Evolutionary conservation across 92 coral and sea anemone genomes (phyloP).

Genomic region (Heliopora coerulea): DNA sequence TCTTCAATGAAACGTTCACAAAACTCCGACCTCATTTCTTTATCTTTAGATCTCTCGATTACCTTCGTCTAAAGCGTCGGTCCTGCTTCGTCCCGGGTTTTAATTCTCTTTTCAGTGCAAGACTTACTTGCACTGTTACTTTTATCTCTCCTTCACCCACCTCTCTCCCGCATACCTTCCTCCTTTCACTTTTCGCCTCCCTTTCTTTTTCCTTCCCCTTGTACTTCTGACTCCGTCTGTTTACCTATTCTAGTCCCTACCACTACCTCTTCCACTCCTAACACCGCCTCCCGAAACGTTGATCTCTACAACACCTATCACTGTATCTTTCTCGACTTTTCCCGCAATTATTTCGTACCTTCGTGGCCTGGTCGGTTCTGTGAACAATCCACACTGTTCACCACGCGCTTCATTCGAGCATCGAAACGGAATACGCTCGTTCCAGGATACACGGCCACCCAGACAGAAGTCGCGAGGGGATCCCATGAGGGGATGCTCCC

Average conservation of each 20-base stretch:
- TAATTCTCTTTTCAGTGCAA: no score
- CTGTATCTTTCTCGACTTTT: not conserved
- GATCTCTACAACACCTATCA: not conserved
- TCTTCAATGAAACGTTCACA: no score
- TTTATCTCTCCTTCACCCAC: no score
- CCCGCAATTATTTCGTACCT: slow-evolving; percentile 42
- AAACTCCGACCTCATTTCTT: no score
- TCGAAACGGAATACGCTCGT: slow-evolving; percentile 96
- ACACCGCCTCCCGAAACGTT: not conserved
- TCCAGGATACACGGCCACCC: slow-evolving; percentile 98
- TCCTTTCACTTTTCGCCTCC: no score
- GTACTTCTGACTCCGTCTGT: no score
- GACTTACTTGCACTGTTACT: not conserved
- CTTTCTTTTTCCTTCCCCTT: no score
- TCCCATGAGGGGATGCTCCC: slow-evolving; percentile 52
- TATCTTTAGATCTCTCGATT: no score
- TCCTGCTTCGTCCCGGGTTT: no score
- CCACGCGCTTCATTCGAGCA: slow-evolving; percentile 84
- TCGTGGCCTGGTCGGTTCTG: slow-evolving; percentile 82
- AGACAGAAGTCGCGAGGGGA: slow-evolving; percentile 72
- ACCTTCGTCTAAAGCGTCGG: no score
- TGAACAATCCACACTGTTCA: slow-evolving; percentile 88
- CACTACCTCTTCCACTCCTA: not conserved
- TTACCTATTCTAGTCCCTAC: no score
- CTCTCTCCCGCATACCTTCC: no score